phyloP scores from a whole-genome alignment of 1,140 invertebrate genomes.

The Drosophila grimshawi region DNA sequence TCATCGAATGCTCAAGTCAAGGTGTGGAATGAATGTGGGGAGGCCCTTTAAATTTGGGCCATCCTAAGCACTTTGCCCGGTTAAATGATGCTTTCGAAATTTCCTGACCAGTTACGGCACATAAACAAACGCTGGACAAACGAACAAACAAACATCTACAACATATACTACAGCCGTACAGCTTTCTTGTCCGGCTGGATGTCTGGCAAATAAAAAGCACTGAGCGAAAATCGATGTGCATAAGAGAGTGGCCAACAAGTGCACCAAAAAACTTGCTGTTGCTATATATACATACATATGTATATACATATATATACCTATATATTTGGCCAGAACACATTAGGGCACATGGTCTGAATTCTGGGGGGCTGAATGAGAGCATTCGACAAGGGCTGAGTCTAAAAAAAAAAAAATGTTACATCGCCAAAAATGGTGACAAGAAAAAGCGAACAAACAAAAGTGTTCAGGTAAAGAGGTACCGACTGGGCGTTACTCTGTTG shows the following conservation, averaged over 20 bases:
- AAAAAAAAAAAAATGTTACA: conserved; percentile 74
- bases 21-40: too few relatives aligned
- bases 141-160: conserved; percentile 54
- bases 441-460: conserved; percentile 17
- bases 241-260: conserved; percentile 80
- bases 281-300: neutral
- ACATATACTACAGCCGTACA: conserved; percentile 33
- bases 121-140: conserved; percentile 68
- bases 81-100: conserved; percentile 74
- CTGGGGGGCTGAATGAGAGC: neutral
- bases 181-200: conserved; percentile 6
- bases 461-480: neutral
- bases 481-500: neutral
- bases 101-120: conserved; percentile 72
- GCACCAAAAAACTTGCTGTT: conserved; percentile 35
- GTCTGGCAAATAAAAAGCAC: conserved; percentile 76
- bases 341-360: conserved; percentile 24
- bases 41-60: conserved; percentile 9
- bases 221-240: conserved; percentile 82
- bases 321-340: conserved; percentile 30
- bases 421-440: conserved; percentile 38
- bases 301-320: conserved; percentile 29
- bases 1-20: too few relatives aligned
- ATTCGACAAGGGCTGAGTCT: neutral
- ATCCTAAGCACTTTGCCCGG: conserved; percentile 20